A percentile compares a stretch with the other conserved stretches of the same genome.
phyloP scores from a whole-genome alignment of 1,140 invertebrate genomes.

The Samia ricini region DNA sequence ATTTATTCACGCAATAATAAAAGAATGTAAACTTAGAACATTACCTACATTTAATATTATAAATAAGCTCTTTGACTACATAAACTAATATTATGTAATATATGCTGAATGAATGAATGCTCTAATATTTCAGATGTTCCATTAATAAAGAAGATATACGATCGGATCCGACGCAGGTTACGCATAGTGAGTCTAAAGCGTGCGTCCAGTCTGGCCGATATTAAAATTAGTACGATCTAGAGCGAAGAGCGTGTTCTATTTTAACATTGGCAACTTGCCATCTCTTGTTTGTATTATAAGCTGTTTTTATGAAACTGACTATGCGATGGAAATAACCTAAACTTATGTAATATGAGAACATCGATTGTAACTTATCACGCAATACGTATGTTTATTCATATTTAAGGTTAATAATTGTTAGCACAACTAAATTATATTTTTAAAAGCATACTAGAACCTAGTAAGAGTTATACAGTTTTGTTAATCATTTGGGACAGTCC shows the following conservation, averaged over 20 bases:
- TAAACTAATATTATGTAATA: neutral
- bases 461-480: constrained; percentile 17
- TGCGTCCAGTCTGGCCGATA: constrained; percentile 57
- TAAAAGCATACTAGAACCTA: constrained; percentile 56
- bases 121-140: neutral
- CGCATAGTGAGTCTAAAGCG: constrained; percentile 51
- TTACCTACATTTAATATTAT: neutral
- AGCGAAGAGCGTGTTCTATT: constrained; percentile 71
- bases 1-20: neutral
- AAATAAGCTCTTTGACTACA: neutral
- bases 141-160: constrained; percentile 6
- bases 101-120: neutral
- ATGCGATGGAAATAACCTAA: constrained; percentile 74
- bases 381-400: neutral
- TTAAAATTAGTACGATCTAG: constrained; percentile 71
- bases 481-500: constrained; percentile 20
- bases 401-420: neutral
- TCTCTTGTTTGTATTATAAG: constrained; percentile 76
- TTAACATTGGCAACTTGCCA: constrained; percentile 67
- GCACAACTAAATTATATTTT: constrained; percentile 28
- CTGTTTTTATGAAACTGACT: constrained; percentile 76
- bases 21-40: no score
- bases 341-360: constrained; percentile 69
- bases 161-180: constrained; percentile 27
- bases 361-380: constrained; percentile 35